Conservation (phyloP, 2,797 vertebrate species). For the Pipistrellus nathusii region DNA sequence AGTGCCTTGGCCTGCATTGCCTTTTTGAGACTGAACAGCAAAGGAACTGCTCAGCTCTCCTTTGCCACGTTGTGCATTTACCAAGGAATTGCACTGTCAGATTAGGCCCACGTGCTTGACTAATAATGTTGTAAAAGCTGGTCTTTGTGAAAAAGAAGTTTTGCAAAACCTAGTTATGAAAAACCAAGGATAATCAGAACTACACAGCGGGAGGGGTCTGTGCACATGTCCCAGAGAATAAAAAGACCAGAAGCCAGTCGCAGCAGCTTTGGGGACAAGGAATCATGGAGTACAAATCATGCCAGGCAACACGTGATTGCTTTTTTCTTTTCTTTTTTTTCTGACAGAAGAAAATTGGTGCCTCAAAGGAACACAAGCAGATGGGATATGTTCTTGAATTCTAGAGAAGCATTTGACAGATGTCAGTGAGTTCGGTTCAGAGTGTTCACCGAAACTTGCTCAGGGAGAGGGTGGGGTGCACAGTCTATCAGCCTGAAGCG, state of each 20-base stretch:
- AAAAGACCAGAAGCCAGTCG: background rate
- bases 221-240: background rate
- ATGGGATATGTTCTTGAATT: slow-evolving; percentile 66
- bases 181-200: background rate
- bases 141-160: slow-evolving; percentile 54
- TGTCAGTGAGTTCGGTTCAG: slow-evolving; percentile 50
- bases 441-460: slow-evolving; percentile 4
- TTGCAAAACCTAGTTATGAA: slow-evolving; percentile 36
- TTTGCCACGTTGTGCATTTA: slow-evolving; percentile 1
- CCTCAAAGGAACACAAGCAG: slow-evolving; percentile 64
- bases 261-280: background rate
- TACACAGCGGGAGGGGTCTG: background rate
- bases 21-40: background rate
- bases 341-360: slow-evolving; percentile 64
- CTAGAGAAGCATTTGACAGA: slow-evolving; percentile 59
- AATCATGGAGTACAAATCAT: background rate
- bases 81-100: background rate
- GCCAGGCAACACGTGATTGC: background rate
- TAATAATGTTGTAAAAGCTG: slow-evolving; percentile 32
- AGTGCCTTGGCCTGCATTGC: background rate
- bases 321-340: slow-evolving; percentile 29
- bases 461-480: background rate
- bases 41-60: background rate
- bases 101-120: slow-evolving; percentile 2
- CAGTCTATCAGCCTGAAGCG: background rate